phyloP scores from a whole-genome alignment of 2,888 invertebrate genomes.

The Agrochola macilenta region DNA sequence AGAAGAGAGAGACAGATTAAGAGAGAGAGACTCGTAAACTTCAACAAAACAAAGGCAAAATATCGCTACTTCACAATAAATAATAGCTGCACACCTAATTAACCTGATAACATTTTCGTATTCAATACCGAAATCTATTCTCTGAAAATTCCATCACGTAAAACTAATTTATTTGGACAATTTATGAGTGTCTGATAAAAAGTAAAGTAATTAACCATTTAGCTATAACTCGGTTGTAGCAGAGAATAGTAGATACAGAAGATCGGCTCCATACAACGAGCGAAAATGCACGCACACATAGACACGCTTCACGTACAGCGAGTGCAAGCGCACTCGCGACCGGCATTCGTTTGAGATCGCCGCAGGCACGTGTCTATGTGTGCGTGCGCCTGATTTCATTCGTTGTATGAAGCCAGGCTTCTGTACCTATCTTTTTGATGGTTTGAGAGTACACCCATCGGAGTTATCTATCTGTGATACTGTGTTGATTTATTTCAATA shows the following conservation, averaged over 20 bases:
- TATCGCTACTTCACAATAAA: background rate
- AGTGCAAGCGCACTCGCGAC: background rate
- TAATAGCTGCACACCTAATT: slow-evolving; percentile 16
- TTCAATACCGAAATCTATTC: slow-evolving; percentile 46
- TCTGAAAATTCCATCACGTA: slow-evolving; percentile 63
- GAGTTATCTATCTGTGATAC: slow-evolving; percentile 61
- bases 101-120: slow-evolving; percentile 26
- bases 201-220: slow-evolving; percentile 68
- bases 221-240: background rate
- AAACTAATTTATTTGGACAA: slow-evolving; percentile 65
- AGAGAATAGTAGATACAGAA: slow-evolving; percentile 7
- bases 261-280: background rate
- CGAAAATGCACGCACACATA: background rate
- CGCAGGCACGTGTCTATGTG: background rate
- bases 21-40: background rate
- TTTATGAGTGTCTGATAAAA: slow-evolving; percentile 68
- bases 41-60: background rate
- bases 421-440: background rate
- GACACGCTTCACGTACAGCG: background rate
- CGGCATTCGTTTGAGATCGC: background rate
- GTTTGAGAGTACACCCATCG: slow-evolving; percentile 36
- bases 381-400: background rate
- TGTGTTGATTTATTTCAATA: slow-evolving; percentile 63
- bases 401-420: background rate
- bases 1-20: background rate